Evolutionary conservation across 2,113 vertebrate species (phyloP), one percentile per base, ranked within the genome.

Genomic region (Hucho hucho): DNA sequence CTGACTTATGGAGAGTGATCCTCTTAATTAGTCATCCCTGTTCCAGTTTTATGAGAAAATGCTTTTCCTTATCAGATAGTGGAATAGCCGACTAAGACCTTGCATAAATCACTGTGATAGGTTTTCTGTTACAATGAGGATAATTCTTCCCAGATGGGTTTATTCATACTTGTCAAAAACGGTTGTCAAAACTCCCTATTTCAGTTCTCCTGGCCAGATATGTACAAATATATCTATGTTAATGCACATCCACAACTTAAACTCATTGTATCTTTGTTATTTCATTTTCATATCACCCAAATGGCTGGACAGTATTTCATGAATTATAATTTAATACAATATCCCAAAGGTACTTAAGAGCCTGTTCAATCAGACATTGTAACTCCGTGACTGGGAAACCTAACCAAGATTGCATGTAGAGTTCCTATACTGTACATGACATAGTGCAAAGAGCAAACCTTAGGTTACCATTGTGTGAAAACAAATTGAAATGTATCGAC

Each of bases 61-160:
- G 75, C 85, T 88, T 75, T 75, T 86, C 66, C 43, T 81, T 83
- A 25, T 84, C 84, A 88, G 86, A 90, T 78, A 84, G 79, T 75
- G 82, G 77, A 82, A 82, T 73, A 76, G 74, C 76, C 78, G 76
- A 82, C 76, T 29, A 53, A 72, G 67, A 32, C 56, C 78, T 69
- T 12, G 61, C 72, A 87, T 89, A 89, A 91, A 89, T 91, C 87
- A 89, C 74, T 69, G 61, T 65, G 72, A 74, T 84, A 79, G 79
- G 72, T 72, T 81, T 84, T 74, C 59, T 59, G 46, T 87, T 81
- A 75, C 88, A 86, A 90, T 87, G 76, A 89, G 53, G 72, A 79
- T 90, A 89, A 92, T 88, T 88, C 80, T 75, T 84, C 71, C 84
- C 89, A 92, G 85, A 89, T 90, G 91, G 77, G 59, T 69, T 81